These are phyloP conservation scores for Chaetura pelagica DNA, from an alignment of 2,113 vertebrate genomes.

Conservation along the genomic window DNA sequence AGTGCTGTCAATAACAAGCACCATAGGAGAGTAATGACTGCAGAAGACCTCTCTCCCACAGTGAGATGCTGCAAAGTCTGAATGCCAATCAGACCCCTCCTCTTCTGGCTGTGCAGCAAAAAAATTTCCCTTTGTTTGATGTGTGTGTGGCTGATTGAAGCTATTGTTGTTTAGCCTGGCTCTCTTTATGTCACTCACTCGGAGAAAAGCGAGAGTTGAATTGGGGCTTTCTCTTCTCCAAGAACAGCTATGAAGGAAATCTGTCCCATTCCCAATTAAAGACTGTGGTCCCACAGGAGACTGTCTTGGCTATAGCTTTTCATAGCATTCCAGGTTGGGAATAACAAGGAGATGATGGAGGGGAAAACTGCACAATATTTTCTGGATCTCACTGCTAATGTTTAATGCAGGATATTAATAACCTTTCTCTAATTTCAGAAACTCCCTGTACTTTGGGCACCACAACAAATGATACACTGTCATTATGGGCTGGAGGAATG, in stretches of 20 bases:
- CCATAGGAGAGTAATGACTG: slow-evolving; percentile 52
- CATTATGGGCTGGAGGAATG: not conserved
- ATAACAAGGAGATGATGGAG: not conserved
- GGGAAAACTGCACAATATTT: not conserved
- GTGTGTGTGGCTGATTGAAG: slow-evolving; percentile 33
- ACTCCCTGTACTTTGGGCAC: not conserved
- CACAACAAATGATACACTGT: not conserved
- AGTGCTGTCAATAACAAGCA: slow-evolving; percentile 53
- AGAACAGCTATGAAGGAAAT: not conserved
- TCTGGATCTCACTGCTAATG: not conserved
- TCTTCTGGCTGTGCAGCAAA: slow-evolving; percentile 35
- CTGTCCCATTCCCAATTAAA: not conserved
- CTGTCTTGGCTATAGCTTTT: not conserved
- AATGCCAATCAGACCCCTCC: slow-evolving; percentile 54
- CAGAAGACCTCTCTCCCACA: slow-evolving; percentile 58
- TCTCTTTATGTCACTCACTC: not conserved
- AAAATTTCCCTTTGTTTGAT: slow-evolving; percentile 24
- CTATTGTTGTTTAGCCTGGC: slow-evolving; percentile 32
- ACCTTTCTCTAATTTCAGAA: not conserved
- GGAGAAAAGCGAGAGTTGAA: not conserved
- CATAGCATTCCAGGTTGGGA: not conserved
- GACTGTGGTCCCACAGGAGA: not conserved
- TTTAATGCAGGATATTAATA: not conserved
- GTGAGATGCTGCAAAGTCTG: slow-evolving; percentile 40
- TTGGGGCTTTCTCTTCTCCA: not conserved